Evolutionary conservation across 2,797 vertebrate genomes (phyloP).

Genomic region (Lithobates sylvaticus): DNA sequence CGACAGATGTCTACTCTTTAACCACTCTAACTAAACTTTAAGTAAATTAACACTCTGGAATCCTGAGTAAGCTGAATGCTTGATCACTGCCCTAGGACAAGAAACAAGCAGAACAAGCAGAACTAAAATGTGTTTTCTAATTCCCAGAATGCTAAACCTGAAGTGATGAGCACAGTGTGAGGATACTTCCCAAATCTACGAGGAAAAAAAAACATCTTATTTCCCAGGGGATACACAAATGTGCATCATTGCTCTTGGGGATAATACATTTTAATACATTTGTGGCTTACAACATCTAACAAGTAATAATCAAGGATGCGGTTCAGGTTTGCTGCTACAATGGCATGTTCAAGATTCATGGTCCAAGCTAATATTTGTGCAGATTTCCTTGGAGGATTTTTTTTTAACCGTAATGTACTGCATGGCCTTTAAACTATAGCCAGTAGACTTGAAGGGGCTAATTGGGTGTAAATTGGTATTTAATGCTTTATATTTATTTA

Average conservation of each 20-base stretch:
- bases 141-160: conserved; percentile 23
- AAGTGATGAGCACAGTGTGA: not conserved
- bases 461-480: no score
- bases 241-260: not conserved
- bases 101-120: conserved; percentile 5
- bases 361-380: no score
- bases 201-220: not conserved
- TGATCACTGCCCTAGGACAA: conserved; percentile 3
- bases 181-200: not conserved
- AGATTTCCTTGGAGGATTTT: no score
- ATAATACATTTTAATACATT: not conserved
- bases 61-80: conserved; percentile 18
- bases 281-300: no score
- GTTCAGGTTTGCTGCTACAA: no score
- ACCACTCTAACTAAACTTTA: conserved; percentile 35
- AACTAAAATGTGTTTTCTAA: conserved; percentile 19
- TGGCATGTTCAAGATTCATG: no score
- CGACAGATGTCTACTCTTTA: conserved; percentile 28
- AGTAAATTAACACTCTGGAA: conserved; percentile 26
- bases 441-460: no score
- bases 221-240: not conserved
- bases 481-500: no score
- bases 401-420: no score
- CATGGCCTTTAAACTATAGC: no score
- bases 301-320: no score